Evolutionary conservation across 2,888 invertebrate genomes (phyloP).

Genomic region (Sipunculus nudus): DNA sequence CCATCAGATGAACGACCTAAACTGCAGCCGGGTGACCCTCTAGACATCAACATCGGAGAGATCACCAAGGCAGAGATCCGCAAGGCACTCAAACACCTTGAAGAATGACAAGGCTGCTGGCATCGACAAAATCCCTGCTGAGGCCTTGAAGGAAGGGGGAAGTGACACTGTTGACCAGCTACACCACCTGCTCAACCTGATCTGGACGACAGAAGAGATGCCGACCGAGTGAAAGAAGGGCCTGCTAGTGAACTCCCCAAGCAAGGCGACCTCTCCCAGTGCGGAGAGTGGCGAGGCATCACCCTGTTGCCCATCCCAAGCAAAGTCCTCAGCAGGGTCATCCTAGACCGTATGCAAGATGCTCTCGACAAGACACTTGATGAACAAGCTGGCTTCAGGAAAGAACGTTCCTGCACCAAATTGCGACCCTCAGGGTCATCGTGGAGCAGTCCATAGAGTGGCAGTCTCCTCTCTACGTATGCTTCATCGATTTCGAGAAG

Average conservation of each 20-base stretch:
- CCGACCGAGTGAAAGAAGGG: constrained; percentile 8
- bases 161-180: neutral
- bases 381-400: constrained; percentile 27
- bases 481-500: constrained; percentile 30
- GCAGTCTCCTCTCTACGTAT: constrained; percentile 22
- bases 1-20: neutral
- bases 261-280: constrained; percentile 19
- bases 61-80: neutral
- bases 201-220: constrained; percentile 1
- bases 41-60: neutral
- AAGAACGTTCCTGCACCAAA: constrained; percentile 23
- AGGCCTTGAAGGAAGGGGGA: neutral
- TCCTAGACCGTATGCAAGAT: constrained; percentile 13
- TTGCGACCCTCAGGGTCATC: constrained; percentile 26
- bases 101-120: constrained; percentile 7
- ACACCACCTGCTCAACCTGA: neutral
- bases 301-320: constrained; percentile 25
- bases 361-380: constrained; percentile 6
- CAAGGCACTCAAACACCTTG: neutral
- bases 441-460: constrained; percentile 32
- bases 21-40: neutral
- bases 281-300: constrained; percentile 30
- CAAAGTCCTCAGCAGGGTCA: constrained; percentile 20
- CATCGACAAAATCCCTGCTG: neutral
- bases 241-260: constrained; percentile 6